phyloP scores from a whole-genome alignment of 1,140 invertebrate species.

The Drosophila nigromelanica region DNA sequence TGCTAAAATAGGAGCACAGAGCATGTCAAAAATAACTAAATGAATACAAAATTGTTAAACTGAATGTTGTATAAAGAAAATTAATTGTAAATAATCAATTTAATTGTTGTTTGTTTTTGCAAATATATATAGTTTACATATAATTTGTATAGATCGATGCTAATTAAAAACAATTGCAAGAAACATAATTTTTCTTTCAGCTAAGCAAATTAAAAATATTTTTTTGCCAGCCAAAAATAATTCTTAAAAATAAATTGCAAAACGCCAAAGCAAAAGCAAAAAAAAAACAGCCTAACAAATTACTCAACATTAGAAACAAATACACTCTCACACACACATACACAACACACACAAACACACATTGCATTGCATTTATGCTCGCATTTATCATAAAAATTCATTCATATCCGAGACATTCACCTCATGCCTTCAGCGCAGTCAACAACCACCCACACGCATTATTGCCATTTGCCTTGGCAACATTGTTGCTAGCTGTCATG shows the following conservation, averaged over 20 bases:
- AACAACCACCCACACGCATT: conserved; percentile 50
- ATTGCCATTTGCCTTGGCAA: conserved; percentile 31
- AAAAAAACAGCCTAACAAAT: conserved; percentile 79
- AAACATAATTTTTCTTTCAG: conserved; percentile 60
- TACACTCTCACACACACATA: conserved; percentile 31
- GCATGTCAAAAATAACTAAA: conserved; percentile 52
- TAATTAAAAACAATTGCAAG: conserved; percentile 57
- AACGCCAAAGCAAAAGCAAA: conserved; percentile 14
- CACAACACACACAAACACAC: conserved; percentile 18
- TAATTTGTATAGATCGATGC: conserved; percentile 9
- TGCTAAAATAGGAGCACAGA: conserved; percentile 66
- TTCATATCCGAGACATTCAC: conserved; percentile 61
- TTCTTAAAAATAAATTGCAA: conserved; percentile 40
- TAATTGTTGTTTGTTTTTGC: conserved; percentile 46
- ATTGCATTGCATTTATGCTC: conserved; percentile 11
- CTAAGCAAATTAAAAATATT: conserved; percentile 38
- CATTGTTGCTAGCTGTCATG: conserved; percentile 54
- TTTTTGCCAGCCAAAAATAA: conserved; percentile 33
- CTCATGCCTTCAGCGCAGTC: conserved; percentile 45
- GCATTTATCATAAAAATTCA: conserved; percentile 46
- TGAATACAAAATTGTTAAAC: conserved; percentile 48
- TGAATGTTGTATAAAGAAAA: conserved; percentile 72
- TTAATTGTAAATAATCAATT: conserved; percentile 58
- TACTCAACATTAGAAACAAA: conserved; percentile 57
- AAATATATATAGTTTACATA: conserved; percentile 25